phyloP scores from a whole-genome alignment of 1,140 invertebrate genomes.

The Drosophila subobscura region DNA sequence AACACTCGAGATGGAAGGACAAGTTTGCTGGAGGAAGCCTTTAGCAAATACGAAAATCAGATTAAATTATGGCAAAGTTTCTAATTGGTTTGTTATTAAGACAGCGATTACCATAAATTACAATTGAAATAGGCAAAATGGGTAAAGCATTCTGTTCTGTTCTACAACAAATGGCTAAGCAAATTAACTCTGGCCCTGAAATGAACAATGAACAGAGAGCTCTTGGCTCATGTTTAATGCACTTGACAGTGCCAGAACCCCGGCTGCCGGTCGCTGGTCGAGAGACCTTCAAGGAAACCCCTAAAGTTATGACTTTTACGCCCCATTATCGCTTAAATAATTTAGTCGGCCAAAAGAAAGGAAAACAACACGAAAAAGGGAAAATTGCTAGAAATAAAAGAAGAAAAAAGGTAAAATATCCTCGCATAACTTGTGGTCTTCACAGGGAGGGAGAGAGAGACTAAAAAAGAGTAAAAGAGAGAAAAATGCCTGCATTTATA shows the following conservation, averaged over 20 bases:
- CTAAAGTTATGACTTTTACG: slow-evolving; percentile 71
- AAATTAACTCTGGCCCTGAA: slow-evolving; percentile 26
- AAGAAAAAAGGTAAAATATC: background rate
- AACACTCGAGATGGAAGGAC: slow-evolving; percentile 7
- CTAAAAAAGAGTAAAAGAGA: slow-evolving; percentile 2
- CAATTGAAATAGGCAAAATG: slow-evolving; percentile 19
- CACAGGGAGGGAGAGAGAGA: background rate
- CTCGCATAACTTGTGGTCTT: slow-evolving; percentile 37
- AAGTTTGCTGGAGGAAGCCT: slow-evolving; percentile 16
- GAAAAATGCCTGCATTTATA: slow-evolving; percentile 31
- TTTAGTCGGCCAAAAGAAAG: slow-evolving; percentile 51
- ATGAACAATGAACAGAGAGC: slow-evolving; percentile 18
- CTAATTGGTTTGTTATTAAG: slow-evolving; percentile 67
- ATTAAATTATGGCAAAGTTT: slow-evolving; percentile 72
- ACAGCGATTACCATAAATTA: slow-evolving; percentile 62
- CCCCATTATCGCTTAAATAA: slow-evolving; percentile 77
- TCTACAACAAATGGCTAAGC: slow-evolving; percentile 17
- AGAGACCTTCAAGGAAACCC: slow-evolving; percentile 38
- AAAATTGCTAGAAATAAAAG: slow-evolving; percentile 41
- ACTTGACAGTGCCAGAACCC: slow-evolving; percentile 45
- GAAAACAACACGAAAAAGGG: slow-evolving; percentile 15
- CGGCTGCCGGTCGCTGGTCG: no score
- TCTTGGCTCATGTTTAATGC: slow-evolving; percentile 51
- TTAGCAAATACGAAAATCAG: slow-evolving; percentile 36
- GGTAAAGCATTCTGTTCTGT: slow-evolving; percentile 24